Evolutionary conservation across 2,113 vertebrate genomes (phyloP), one percentile per base, ranked within the genome.

Genomic region (Alethe diademata): DNA sequence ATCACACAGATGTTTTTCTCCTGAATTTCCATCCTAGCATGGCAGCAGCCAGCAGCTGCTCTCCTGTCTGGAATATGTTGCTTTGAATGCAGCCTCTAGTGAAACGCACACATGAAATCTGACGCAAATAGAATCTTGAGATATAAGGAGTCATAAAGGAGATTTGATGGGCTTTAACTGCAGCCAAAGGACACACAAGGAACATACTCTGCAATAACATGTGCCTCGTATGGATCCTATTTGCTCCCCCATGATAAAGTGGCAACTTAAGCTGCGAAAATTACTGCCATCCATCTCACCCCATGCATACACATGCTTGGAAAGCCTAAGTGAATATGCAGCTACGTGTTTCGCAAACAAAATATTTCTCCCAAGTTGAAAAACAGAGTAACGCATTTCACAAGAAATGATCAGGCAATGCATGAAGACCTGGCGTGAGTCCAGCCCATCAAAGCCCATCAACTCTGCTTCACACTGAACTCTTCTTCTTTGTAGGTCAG

Each of bases 261-360:
- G 93, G 92, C 89, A 97, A 97, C 96, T 97, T 94, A 92, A 95
- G 96, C 96, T 91, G 97, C 8, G 84, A 96, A 98, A 98, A 98
- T 98, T 98, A 98, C 97, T 74, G 78, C 98, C 97, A 98, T 98
- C 97, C 98, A 98, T 98, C 98, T 98, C 97, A 72, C 86, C 80
- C 70, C 84, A 91, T 84, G 88, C 91, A 94, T 85, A 79, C 88
- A 43, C 62, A 82, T 78, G 71, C 96, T 88, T 81, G 82, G 93
- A 78, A 97, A 93, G 87, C 17, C 1, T 76, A 90, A 92, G 78
- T 7, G 60, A 97, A 96, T 84, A 79, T 33, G 76, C 72, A 76
- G 69, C 85, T 94, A 93, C 13, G 26, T 92, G 96, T 76, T 85
- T 43, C 0, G 74, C 89, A 96, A 95, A 92, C 89, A 87, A 89